Evolutionary conservation across 2,888 invertebrate species (phyloP), one percentile per base, ranked within the genome.

Genomic region (Dioctria linearis): DNA sequence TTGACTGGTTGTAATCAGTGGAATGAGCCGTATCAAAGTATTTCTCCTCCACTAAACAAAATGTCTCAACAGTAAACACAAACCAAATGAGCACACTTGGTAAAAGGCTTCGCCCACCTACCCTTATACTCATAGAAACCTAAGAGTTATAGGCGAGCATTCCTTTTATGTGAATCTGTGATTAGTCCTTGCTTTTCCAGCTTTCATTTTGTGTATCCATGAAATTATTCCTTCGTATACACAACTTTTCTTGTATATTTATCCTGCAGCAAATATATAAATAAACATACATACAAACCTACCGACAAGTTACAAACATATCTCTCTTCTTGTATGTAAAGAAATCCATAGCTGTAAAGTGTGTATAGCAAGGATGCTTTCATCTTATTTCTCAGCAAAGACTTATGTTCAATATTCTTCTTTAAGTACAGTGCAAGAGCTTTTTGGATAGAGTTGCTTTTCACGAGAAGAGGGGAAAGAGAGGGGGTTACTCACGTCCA

Each of bases 1-100:
- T 63, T 63, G 63, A 49, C 76, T 49, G 46, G 37, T 63, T 76
- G 76, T 76, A 76, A 76, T 76, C 76, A 76, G 63, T 63, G 63
- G 76, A 63, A 76, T 61, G 76, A 76, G 63, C 76, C 76, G 49
- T 76, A 76, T 76, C 76, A 76, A 76, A 76, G 76, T 63, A 46
- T 63, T 25, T 25, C 39, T 76, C 63, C 76, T 63, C 63, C 63
- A 37, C 63, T 49, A 76, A 75, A 63, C 76, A 63, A 63, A 76
- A 25, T 25, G 49, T 76, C 46, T 42, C 63, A 76, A 76, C 76
- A 49, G 63, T 11, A 76, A 63, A 63, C 76, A 63, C 63, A 63
- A 25, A 43, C n/a, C 76, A 63, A 76, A 63, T 63, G 49, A 61
- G 63, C 76, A 63, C 76, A 76, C 76, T 49, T 49, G 25, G 46